Percentiles rank a stretch among this genome's conserved stretches.
phyloP scores from a whole-genome alignment of 2,797 vertebrate species.

The Heliangelus exortis region DNA sequence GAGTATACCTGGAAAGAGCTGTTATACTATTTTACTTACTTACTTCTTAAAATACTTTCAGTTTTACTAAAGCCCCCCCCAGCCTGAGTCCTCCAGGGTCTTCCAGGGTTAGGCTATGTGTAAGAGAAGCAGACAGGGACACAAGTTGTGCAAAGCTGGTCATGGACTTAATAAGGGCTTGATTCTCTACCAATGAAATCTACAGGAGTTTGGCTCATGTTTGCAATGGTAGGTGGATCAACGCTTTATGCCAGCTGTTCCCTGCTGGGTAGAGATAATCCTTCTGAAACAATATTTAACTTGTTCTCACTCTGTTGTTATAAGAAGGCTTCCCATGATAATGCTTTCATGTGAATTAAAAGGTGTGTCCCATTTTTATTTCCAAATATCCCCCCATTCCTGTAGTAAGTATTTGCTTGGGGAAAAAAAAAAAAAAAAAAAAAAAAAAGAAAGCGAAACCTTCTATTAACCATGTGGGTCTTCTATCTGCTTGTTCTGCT shows the following conservation, averaged over 20 bases:
- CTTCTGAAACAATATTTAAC: conserved; percentile 67
- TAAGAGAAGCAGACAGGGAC: background rate
- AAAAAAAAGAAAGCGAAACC: background rate
- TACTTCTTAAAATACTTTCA: background rate
- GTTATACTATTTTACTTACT: background rate
- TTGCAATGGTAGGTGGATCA: conserved; percentile 50
- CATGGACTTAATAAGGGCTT: conserved; percentile 39
- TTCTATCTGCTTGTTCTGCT: background rate
- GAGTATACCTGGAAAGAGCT: background rate
- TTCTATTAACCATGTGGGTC: background rate
- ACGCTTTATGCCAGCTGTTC: conserved; percentile 40
- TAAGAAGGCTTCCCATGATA: conserved; percentile 31
- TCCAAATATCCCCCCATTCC: background rate
- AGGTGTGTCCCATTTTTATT: conserved; percentile 23
- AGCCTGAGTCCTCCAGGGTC: background rate
- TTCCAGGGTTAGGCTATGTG: background rate
- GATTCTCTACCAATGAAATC: conserved; percentile 52
- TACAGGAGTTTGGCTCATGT: conserved; percentile 45
- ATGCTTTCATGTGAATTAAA: conserved; percentile 41
- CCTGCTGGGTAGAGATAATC: conserved; percentile 61
- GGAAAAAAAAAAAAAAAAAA: no score
- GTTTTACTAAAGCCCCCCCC: background rate
- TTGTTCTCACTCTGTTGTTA: conserved; percentile 51
- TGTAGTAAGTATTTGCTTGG: background rate
- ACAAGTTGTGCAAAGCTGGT: conserved; percentile 36